phyloP scores from a whole-genome alignment of 2,113 vertebrate genomes.

The Papio anubis region DNA sequence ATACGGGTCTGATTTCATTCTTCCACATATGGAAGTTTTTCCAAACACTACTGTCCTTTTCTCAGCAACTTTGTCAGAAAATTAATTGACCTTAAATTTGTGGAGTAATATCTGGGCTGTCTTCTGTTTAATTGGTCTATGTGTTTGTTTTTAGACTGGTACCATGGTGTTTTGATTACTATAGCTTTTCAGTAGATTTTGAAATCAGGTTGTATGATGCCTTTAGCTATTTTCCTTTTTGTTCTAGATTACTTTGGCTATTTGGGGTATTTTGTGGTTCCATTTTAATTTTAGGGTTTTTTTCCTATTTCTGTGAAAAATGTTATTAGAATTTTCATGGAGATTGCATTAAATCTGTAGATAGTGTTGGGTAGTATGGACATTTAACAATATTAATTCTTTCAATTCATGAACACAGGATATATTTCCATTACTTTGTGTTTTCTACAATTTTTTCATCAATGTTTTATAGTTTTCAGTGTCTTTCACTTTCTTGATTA shows the following conservation, averaged over 20 bases:
- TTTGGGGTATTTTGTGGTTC: not conserved
- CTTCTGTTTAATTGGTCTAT: not conserved
- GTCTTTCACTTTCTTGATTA: not conserved
- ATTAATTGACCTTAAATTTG: not conserved
- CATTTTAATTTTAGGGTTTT: not conserved
- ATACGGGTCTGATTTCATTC: not conserved
- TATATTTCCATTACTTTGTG: not conserved
- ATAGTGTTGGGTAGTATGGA: not conserved
- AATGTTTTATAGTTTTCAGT: not conserved
- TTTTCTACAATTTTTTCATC: not conserved
- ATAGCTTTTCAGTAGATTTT: not conserved
- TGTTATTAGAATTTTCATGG: not conserved
- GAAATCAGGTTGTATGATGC: not conserved
- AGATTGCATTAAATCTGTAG: not conserved
- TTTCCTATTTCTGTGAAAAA: not conserved
- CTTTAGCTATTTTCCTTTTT: not conserved
- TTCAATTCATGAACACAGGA: not conserved
- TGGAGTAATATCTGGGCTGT: not conserved
- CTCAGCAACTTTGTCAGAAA: not conserved
- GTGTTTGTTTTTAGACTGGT: not conserved
- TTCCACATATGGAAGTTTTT: not conserved
- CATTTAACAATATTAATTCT: not conserved
- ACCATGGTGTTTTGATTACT: not conserved
- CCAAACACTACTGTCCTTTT: not conserved
- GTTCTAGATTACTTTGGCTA: not conserved